Evolutionary conservation across 2,888 invertebrate species (phyloP).

Genomic region (Ichneumoninae sp.): DNA sequence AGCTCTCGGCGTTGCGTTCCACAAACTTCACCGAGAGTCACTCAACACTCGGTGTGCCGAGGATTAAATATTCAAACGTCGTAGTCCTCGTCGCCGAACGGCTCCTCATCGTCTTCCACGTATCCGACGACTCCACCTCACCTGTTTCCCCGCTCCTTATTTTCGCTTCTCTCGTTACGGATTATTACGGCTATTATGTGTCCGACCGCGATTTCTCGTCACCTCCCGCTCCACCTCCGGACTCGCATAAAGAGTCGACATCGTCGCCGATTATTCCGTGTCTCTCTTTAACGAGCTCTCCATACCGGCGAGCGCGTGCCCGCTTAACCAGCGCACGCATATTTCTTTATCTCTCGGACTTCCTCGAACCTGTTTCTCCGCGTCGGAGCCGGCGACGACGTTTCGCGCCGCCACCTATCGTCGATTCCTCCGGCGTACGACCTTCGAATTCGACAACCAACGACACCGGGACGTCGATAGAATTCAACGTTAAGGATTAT

Average conservation of each 20-base stretch:
- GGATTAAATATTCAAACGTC: constrained; percentile 51
- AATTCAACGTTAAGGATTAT: constrained; percentile 27
- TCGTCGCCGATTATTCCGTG: constrained; percentile 19
- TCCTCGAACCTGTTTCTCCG: constrained; percentile 42
- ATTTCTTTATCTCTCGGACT: constrained; percentile 20
- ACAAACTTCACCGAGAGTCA: not conserved
- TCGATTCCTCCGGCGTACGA: constrained; percentile 27
- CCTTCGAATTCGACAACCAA: constrained; percentile 43
- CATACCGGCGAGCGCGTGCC: constrained; percentile 30
- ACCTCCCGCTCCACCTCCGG: not conserved
- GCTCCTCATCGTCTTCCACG: constrained; percentile 39
- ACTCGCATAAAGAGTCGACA: not conserved
- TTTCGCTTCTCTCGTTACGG: constrained; percentile 36
- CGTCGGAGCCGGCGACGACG: constrained; percentile 7
- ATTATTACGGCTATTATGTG: constrained; percentile 19
- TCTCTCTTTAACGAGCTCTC: constrained; percentile 12
- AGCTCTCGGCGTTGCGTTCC: not conserved
- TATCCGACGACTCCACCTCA: constrained; percentile 9
- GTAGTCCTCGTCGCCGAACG: constrained; percentile 23
- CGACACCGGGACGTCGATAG: constrained; percentile 33
- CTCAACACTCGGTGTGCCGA: not conserved
- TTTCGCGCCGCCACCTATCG: constrained; percentile 16
- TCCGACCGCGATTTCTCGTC: constrained; percentile 23
- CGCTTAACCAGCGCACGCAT: constrained; percentile 30
- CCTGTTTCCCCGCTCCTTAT: not conserved